phyloP scores from a whole-genome alignment of 2,888 invertebrate genomes.

The Chouioia cunea region DNA sequence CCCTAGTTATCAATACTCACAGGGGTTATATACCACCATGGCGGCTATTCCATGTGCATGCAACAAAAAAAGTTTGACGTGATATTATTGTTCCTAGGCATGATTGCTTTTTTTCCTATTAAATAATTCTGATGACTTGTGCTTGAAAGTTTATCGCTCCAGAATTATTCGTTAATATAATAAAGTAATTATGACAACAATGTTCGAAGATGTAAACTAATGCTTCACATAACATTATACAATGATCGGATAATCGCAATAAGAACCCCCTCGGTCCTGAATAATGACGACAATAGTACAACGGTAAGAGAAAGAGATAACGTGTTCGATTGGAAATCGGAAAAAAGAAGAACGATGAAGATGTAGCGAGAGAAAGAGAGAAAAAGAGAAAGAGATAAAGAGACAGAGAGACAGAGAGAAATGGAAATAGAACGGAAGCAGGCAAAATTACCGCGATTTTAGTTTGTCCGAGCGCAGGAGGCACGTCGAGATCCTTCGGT shows the following conservation, averaged over 20 bases:
- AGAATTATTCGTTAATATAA: slow-evolving; percentile 2
- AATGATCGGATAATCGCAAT: too few relatives aligned
- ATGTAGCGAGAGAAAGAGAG: not conserved
- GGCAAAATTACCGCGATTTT: slow-evolving; percentile 81
- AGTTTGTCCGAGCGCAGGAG: slow-evolving; percentile 90
- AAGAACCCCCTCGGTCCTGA: too few relatives aligned
- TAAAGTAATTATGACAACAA: not conserved
- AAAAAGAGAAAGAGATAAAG: not conserved
- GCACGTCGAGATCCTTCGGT: slow-evolving; percentile 89
- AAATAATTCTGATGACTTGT: not conserved
- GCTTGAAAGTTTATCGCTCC: not conserved
- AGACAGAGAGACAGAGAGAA: too few relatives aligned
- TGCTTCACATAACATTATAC: too few relatives aligned
- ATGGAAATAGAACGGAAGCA: too few relatives aligned
- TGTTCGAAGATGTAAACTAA: too few relatives aligned
- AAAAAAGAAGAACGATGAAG: not conserved
- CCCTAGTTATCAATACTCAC: slow-evolving; percentile 76
- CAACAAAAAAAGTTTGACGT: slow-evolving; percentile 36
- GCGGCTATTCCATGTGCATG: slow-evolving; percentile 74
- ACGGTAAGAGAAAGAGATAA: not conserved
- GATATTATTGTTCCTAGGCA: slow-evolving; percentile 29
- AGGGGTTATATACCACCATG: slow-evolving; percentile 90
- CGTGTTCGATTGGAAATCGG: not conserved
- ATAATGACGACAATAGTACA: not conserved
- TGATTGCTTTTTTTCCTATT: slow-evolving; percentile 23